phyloP scores from a whole-genome alignment of 2,888 invertebrate species.

The Oscheius sp. region DNA sequence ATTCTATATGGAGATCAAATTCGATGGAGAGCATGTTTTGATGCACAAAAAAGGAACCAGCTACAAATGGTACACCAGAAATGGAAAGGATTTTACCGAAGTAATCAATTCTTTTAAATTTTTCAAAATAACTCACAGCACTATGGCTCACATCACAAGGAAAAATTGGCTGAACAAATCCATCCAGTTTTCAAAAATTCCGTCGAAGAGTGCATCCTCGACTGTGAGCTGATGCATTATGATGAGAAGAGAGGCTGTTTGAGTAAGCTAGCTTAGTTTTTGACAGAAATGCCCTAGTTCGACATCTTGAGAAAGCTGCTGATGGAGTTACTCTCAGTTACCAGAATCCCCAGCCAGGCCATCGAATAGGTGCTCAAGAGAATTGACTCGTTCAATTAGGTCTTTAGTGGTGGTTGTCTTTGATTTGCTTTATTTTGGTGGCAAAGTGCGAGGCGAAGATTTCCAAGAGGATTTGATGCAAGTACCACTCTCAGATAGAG shows the following conservation, averaged over 20 bases:
- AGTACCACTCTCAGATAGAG: constrained; percentile 27
- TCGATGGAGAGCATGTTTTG: constrained; percentile 68
- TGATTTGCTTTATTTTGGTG: constrained; percentile 64
- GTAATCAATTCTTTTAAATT: neutral
- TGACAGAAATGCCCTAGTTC: constrained; percentile 1
- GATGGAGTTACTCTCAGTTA: constrained; percentile 23
- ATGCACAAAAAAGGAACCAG: constrained; percentile 54
- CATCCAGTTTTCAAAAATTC: constrained; percentile 56
- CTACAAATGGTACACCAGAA: constrained; percentile 63
- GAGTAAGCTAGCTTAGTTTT: neutral
- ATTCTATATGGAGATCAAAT: constrained; percentile 65
- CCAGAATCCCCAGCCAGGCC: constrained; percentile 21
- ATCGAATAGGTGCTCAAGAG: constrained; percentile 28
- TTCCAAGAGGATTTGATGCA: constrained; percentile 42
- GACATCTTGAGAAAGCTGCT: constrained; percentile 20
- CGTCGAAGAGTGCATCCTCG: constrained; percentile 55
- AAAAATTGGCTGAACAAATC: constrained; percentile 54
- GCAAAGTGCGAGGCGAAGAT: constrained; percentile 46
- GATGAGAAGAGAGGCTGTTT: constrained; percentile 14
- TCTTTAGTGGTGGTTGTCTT: constrained; percentile 59
- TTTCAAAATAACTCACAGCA: neutral
- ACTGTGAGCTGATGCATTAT: constrained; percentile 61
- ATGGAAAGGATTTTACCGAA: constrained; percentile 58
- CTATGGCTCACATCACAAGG: constrained; percentile 21
- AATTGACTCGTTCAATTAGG: neutral